phyloP scores from a whole-genome alignment of 2,888 invertebrate species.

The Temnothorax ravouxi region DNA sequence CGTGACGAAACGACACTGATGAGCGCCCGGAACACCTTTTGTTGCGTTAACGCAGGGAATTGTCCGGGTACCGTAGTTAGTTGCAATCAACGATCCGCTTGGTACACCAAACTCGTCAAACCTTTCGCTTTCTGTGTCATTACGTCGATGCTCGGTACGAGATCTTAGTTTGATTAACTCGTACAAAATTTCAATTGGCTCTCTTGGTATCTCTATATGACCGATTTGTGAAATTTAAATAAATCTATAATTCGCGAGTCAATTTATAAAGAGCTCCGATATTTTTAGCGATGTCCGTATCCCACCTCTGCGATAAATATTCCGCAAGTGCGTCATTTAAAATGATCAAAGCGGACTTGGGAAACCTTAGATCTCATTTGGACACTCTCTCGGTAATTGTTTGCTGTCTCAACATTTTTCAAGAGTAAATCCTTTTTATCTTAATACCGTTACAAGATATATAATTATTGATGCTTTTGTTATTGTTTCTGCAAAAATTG shows the following conservation, averaged over 20 bases:
- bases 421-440: not conserved
- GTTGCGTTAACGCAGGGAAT: slow-evolving; percentile 78
- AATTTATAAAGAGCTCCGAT: not conserved
- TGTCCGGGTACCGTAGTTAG: slow-evolving; percentile 72
- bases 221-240: not conserved
- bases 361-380: slow-evolving; percentile 78
- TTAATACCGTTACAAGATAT: not conserved
- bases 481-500: slow-evolving; percentile 11
- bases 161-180: not conserved
- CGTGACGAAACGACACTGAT: slow-evolving; percentile 72
- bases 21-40: slow-evolving; percentile 78
- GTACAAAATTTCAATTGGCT: not conserved
- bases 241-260: no score
- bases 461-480: not conserved
- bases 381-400: slow-evolving; percentile 81
- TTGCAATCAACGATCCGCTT: slow-evolving; percentile 68
- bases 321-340: slow-evolving; percentile 79
- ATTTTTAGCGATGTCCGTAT: slow-evolving; percentile 81
- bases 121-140: slow-evolving; percentile 81
- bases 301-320: slow-evolving; percentile 83
- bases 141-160: slow-evolving; percentile 81
- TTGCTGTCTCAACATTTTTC: not conserved
- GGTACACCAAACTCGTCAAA: slow-evolving; percentile 79
- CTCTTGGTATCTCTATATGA: not conserved
- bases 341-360: slow-evolving; percentile 80